Base-by-base conservation (phyloP, 2,797 vertebrate genomes). In the Numenius phaeopus region DNA sequence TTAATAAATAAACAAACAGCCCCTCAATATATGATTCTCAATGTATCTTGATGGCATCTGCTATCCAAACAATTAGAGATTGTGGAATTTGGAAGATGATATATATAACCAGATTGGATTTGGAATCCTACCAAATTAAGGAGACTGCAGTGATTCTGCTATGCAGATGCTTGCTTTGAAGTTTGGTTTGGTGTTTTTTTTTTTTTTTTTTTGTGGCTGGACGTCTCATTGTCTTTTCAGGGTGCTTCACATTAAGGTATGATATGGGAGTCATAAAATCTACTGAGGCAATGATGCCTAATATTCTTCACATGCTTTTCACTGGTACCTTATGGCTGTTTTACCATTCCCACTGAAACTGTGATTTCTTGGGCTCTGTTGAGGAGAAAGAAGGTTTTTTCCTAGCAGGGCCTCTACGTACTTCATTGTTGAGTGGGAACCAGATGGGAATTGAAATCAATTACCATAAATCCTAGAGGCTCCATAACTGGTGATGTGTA, bases 391-490 rank as follows among this genome's bases (percentile, higher is more conserved):
- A 92, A 94, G 89, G 44, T 88, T 95, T 93, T 96, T 94, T 96
- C 91, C 81, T 96, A 97, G 93, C 90, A 96, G 89, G 92, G 95
- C 86, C 95, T 96, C 95, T 94, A 93, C 0, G 29, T 94, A 97
- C 91, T 97, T 97, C 97, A 95, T 72, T 96, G 96, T 93, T 97
- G 96, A 97, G 96, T 96, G 97, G 94, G 94, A 98, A 97, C 96
- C 97, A 98, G 97, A 98, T 98, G 97, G 97, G 94, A 97, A 97
- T 96, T 96, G 96, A 97, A 97, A 97, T 97, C 97, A 97, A 97
- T 98, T 98, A 97, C 82, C 97, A 97, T 98, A 98, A 98, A 97
- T 98, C 96, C 92, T 97, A 84, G 67, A 96, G 91, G 94, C 94
- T 95, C 95, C 95, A 97, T 96, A 97, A 97, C 97, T 96, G 95